Evolutionary conservation across 2,113 vertebrate genomes (phyloP).

Genomic region (Nycticryphes semicollaris): DNA sequence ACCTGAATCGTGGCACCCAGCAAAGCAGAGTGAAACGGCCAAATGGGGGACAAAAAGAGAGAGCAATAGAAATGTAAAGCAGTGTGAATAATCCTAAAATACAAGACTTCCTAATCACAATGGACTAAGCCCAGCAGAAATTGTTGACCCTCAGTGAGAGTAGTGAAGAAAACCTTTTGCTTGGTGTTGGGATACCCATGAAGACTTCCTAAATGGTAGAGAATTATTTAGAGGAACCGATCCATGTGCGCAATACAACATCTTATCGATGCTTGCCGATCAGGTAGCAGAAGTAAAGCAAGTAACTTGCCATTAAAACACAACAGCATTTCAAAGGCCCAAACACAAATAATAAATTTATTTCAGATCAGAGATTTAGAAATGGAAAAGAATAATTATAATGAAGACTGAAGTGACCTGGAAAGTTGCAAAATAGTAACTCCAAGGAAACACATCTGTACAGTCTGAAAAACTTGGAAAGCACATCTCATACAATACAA

Average conservation of each 20-base stretch:
- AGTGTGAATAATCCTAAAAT: background rate
- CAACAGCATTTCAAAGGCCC: background rate
- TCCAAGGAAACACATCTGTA: background rate
- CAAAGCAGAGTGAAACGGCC: background rate
- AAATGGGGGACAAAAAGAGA: background rate
- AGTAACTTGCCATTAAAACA: background rate
- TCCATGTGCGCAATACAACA: fast-evolving
- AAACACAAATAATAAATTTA: background rate
- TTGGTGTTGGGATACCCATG: background rate
- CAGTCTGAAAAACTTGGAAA: background rate
- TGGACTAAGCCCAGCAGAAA: background rate
- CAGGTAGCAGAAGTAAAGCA: background rate
- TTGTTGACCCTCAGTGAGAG: fast-evolving
- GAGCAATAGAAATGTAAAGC: background rate
- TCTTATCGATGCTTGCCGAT: background rate
- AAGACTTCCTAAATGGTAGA: background rate
- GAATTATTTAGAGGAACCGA: background rate
- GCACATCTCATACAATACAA: background rate
- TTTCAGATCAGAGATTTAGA: background rate
- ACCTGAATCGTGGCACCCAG: background rate
- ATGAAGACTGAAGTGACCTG: background rate
- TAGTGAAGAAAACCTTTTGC: background rate
- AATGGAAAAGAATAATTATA: background rate
- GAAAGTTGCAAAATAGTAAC: background rate
- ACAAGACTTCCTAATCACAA: background rate